Evolutionary conservation across 1,140 invertebrate genomes (phyloP).

Genomic region (Pteromalus puparum): DNA sequence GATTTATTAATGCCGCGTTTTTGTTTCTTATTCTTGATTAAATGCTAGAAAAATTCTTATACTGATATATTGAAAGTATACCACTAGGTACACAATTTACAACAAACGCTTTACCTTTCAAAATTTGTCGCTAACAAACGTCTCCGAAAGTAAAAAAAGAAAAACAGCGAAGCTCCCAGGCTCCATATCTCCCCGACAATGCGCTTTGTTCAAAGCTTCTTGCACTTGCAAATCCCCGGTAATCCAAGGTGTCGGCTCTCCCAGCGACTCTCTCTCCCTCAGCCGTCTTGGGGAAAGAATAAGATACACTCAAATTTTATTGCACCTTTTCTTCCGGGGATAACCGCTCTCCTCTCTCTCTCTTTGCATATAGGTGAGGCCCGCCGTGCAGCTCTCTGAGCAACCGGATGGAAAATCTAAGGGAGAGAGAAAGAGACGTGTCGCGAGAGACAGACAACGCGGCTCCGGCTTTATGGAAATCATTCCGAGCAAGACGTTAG

Average conservation of each 20-base stretch:
- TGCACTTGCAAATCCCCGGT: conserved; percentile 60
- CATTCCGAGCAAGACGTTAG: conserved; percentile 48
- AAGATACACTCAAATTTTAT: conserved; percentile 58
- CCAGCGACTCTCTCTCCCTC: background rate
- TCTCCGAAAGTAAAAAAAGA: background rate
- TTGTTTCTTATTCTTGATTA: no score
- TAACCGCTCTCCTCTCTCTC: conserved; percentile 1
- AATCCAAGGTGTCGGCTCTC: conserved; percentile 57
- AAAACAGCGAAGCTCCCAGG: background rate
- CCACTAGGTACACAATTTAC: no score
- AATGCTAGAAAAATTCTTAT: no score
- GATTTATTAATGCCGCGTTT: no score
- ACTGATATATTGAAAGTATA: no score
- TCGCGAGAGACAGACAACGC: background rate
- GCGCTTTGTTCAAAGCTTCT: conserved; percentile 48
- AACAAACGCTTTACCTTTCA: no score
- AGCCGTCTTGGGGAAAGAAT: background rate
- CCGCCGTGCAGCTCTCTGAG: background rate
- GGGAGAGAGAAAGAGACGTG: background rate
- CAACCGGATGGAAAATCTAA: conserved; percentile 42
- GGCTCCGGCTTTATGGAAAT: conserved; percentile 58
- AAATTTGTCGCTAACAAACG: background rate
- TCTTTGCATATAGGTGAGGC: background rate
- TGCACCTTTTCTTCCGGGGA: conserved; percentile 46
- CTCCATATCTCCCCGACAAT: conserved; percentile 11